Conservation (phyloP, 2,113 vertebrate genomes). For the Centropristis striata region DNA sequence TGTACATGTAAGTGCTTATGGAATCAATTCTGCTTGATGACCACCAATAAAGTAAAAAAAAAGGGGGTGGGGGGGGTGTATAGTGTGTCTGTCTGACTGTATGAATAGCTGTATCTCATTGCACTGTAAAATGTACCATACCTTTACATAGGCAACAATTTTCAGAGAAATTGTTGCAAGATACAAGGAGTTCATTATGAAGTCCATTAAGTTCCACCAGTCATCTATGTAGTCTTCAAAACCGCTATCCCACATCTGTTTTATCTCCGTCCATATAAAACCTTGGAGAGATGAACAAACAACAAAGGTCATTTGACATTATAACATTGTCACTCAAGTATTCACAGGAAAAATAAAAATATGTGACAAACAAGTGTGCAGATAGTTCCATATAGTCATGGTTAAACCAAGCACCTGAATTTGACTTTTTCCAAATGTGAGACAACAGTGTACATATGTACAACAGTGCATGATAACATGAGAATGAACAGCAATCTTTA, state of each 20-base stretch:
- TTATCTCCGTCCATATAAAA: constrained; percentile 99
- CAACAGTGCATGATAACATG: constrained; percentile 2
- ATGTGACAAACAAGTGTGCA: background rate
- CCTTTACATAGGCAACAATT: constrained; percentile 95
- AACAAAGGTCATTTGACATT: background rate
- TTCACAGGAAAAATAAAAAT: background rate
- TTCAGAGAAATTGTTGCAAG: constrained; percentile 97
- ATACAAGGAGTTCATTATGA: constrained; percentile 98
- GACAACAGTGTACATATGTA: constrained; percentile 4
- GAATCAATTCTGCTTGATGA: too few species aligned
- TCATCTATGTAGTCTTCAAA: constrained; percentile 97
- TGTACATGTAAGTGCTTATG: too few species aligned
- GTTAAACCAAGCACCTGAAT: background rate
- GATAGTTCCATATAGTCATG: background rate
- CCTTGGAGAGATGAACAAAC: constrained; percentile 84
- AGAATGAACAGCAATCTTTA: background rate
- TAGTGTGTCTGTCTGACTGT: too few species aligned
- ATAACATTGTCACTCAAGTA: background rate
- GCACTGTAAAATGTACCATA: constrained; percentile 68
- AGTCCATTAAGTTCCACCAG: constrained; percentile 99
- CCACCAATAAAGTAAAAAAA: too few species aligned
- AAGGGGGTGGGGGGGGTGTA: too few species aligned
- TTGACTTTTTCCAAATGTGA: background rate
- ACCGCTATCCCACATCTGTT: constrained; percentile 99
- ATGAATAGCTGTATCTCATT: background rate